These are phyloP conservation scores for Chloebia gouldiae DNA, from an alignment of 2,113 vertebrate genomes.

Conservation along the genomic window DNA sequence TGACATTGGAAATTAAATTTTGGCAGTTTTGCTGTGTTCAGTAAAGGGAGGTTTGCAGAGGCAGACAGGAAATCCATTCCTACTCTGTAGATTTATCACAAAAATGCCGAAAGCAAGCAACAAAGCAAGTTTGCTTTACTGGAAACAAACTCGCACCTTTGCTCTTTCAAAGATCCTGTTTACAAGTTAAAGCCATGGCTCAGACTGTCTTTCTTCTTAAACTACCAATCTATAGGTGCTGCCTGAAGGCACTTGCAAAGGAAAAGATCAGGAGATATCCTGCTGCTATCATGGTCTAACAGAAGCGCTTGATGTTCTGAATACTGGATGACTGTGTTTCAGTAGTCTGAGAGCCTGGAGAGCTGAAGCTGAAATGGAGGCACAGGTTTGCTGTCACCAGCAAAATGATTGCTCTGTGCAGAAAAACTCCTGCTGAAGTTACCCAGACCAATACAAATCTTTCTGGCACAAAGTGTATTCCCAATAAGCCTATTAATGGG, in stretches of 20 bases:
- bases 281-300: slow-evolving; percentile 11
- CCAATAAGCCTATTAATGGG: neutral
- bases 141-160: slow-evolving; percentile 65
- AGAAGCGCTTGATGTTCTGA: neutral
- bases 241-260: slow-evolving; percentile 13
- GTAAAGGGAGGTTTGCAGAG: neutral
- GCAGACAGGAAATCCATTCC: slow-evolving; percentile 63
- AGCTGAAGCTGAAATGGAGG: neutral
- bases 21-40: neutral
- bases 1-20: neutral
- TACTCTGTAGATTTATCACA: slow-evolving; percentile 46
- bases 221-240: slow-evolving; percentile 13
- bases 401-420: neutral
- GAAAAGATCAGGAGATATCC: neutral
- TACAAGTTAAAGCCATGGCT: slow-evolving; percentile 65
- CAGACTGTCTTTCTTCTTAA: slow-evolving; percentile 19
- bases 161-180: slow-evolving; percentile 69
- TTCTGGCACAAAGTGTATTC: neutral
- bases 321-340: neutral
- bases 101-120: slow-evolving; percentile 67
- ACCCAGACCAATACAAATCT: neutral
- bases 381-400: neutral
- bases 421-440: neutral
- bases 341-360: neutral
- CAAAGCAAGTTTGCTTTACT: slow-evolving; percentile 64